Base-by-base conservation (phyloP, 2,888 invertebrate species). In the Synergus itoensis region DNA sequence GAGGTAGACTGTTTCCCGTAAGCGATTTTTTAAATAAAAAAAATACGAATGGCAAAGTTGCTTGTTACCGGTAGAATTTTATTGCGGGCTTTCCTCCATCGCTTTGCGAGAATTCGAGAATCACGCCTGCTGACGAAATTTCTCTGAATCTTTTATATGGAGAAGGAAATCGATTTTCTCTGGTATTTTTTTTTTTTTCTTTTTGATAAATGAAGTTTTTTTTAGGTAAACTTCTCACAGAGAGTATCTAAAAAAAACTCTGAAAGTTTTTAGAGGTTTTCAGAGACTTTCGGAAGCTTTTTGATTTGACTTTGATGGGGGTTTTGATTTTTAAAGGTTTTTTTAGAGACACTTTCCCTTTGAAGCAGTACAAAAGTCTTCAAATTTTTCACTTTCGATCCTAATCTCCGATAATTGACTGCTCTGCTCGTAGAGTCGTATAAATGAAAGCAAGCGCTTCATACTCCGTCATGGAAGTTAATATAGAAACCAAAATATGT, bases 21-120 rank as follows among this genome's bases (percentile, higher is more conserved):
- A 73, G 45, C 69, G 21, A 21, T 69, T 36, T 18, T 48, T 69
- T 18, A 28, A 11, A 48, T n/a, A 73, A 67, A 14, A 16, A 36
- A 65, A 43, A 43, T 65, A 65, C 43, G 18, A 41, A 43, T n/a
- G 65, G 41, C 41, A 65, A 43, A 53, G 73, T 73, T 73, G 73
- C 73, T 73, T 73, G 48, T 73, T 73, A 73, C 73, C 73, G 73
- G 67, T 67, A 48, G 73, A 53, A 73, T 28, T 53, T 65, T 41
- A 41, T 65, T n/a, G 64, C 64, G n/a, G 36, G n/a, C 36, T 53
- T 21, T 48, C 28, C 48, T 11, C 48, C 11, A 36, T 14, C 28
- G 48, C 48, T 36, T 53, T 11, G 48, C 53, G 36, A 65, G 36
- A 40, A n/a, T 65, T 40, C 4, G 36, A 36, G 36, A 73, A 53